Base-by-base conservation (phyloP, 2,797 vertebrate species). In the Artibeus lituratus region DNA sequence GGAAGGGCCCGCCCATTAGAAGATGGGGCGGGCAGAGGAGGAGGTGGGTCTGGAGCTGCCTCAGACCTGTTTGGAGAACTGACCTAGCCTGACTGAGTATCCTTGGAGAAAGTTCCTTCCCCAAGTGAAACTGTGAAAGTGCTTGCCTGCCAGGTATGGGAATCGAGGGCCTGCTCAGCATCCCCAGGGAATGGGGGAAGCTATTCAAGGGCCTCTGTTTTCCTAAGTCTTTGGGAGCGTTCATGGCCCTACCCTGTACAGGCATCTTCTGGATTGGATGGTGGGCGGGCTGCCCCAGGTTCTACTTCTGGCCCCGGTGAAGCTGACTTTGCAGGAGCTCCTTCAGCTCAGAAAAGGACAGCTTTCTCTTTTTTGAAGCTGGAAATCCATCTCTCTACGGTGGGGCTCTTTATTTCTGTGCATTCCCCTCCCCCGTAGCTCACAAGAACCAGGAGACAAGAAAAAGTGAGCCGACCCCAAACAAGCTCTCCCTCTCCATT, bases 401-500 rank as follows among this genome's bases (percentile, higher is more conserved):
- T 87, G 26, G 32, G 47, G 51, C 14, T 65, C 8, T 73, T 35
- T 51, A 9, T 73, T 55, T 67, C 14, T 93, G 29, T 59, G 69
- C 32, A 67, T n/a, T 57, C 80, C 80, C 67, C 29, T 62, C 80
- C 77, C 55, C 74, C n/a, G 62, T 8, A 92, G 59, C 49, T 98
- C 94, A 96, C 51, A 96, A 87, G 96, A 97, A 82, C 70, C 55
- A 93, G 96, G 91, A 42, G 89, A 95, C 53, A 92, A 97, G 96
- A 97, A 81, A 96, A 92, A 96, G 65, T 94, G 70, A 49, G 96
- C 97, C 95, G 94, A 88, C 62, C 84, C 92, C 88, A 97, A 97
- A 95, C 92, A 94, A 95, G 97, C 94, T 77, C 70, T 95, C 81
- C 88, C 94, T 94, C 94, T 77, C 85, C 96, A 97, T 97, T 98